Evolutionary conservation across 2,888 invertebrate genomes (phyloP), one percentile per base, ranked within the genome.

Genomic region (Labia minor): DNA sequence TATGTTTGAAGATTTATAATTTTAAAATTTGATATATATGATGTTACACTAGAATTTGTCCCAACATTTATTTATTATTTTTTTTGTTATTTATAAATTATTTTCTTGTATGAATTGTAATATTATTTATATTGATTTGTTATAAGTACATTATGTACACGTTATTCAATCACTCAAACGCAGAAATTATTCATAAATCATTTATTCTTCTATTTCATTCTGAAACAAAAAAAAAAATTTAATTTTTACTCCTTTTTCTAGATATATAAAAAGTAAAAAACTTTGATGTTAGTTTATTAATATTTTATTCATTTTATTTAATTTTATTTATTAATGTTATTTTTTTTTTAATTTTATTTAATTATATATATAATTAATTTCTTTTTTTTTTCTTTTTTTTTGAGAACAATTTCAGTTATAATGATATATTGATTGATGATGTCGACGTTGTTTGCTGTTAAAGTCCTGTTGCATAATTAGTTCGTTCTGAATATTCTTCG

Each of bases 401-500:
- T n/a, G n/a, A n/a, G n/a, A n/a, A n/a, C n/a, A n/a, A n/a, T n/a
- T n/a, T n/a, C n/a, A n/a, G n/a, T n/a, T n/a, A n/a, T n/a, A n/a
- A n/a, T n/a, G n/a, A n/a, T n/a, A n/a, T n/a, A n/a, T n/a, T n/a
- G n/a, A n/a, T n/a, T n/a, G n/a, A n/a, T n/a, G n/a, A n/a, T n/a
- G n/a, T n/a, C n/a, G n/a, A n/a, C n/a, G n/a, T n/a, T n/a, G n/a
- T n/a, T n/a, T n/a, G n/a, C n/a, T n/a, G n/a, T 49, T 16, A 49
- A 49, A 16, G 49, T 49, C 49, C 49, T 49, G 49, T 49, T 11
- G 49, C 49, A 49, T 68, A 70, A 65, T 70, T 72, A 70, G 68
- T 73, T 69, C 68, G 73, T 68, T 83, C 83, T 63, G 84, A 78
- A 78, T 86, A 81, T 68, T 81, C 81, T 65, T 84, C 84, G 72